A percentile compares a stretch with the other conserved stretches of the same genome.
These are phyloP conservation scores for Pemphigus obesinymphae DNA, from an alignment of 1,140 invertebrate genomes.

Conservation along the genomic window DNA sequence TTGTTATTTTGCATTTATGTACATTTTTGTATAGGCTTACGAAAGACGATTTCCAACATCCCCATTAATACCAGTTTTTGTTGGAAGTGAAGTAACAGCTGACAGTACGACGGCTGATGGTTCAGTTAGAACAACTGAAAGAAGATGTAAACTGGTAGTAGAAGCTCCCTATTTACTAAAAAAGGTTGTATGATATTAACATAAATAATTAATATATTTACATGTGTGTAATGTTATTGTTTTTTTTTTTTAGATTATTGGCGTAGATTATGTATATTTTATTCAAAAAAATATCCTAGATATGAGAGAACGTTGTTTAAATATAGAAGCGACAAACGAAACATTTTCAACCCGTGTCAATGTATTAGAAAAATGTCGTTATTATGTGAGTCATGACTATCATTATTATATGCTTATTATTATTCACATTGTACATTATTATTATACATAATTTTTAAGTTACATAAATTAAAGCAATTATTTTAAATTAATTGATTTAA, in stretches of 20 bases:
- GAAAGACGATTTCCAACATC: conserved; percentile 89
- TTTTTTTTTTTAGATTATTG: conserved; percentile 71
- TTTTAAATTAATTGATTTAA: not conserved
- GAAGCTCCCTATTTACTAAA: conserved; percentile 94
- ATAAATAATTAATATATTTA: not conserved
- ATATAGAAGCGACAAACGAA: conserved; percentile 92
- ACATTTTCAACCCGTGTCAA: conserved; percentile 80
- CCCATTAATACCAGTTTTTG: conserved; percentile 90
- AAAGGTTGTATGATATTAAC: conserved; percentile 61
- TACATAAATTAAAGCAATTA: not conserved
- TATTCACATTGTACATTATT: too few species aligned
- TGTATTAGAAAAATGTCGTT: conserved; percentile 87
- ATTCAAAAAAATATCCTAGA: conserved; percentile 89
- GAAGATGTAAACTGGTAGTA: conserved; percentile 86
- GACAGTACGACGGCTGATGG: conserved; percentile 77
- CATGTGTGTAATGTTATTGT: not conserved
- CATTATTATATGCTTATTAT: not conserved
- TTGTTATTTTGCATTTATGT: not conserved
- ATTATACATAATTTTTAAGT: not conserved
- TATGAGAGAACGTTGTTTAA: conserved; percentile 68
- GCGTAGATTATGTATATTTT: conserved; percentile 89
- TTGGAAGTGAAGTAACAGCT: conserved; percentile 78
- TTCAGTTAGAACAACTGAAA: conserved; percentile 73
- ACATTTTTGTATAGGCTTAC: conserved; percentile 71
- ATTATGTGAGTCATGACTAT: conserved; percentile 68